These are phyloP conservation scores for Caenorhabditis parvicauda DNA, from an alignment of 2,888 invertebrate species.

Conservation along the genomic window DNA sequence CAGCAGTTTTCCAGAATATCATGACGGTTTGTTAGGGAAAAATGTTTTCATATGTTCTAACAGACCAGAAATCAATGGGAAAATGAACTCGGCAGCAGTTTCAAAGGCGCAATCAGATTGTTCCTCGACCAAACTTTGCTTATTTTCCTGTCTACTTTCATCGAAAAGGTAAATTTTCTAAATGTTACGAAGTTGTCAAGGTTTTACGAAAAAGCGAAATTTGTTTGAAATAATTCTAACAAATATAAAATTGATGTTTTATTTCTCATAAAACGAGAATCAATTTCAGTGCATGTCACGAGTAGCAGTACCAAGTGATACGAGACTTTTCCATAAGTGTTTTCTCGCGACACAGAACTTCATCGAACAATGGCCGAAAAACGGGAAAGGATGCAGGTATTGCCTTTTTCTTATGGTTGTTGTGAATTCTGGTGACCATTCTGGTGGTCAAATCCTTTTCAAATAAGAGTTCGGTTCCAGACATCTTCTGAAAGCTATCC, in stretches of 20 bases:
- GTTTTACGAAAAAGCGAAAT: conserved; percentile 8
- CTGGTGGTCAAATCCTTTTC: no score
- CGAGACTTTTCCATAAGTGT: conserved; percentile 47
- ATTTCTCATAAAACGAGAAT: neutral
- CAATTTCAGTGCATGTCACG: conserved; percentile 37
- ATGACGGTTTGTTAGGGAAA: conserved; percentile 6
- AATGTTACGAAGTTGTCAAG: conserved; percentile 12
- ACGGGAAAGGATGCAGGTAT: conserved; percentile 3
- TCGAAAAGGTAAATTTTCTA: conserved; percentile 44
- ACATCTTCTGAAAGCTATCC: conserved; percentile 28
- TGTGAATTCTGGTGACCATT: no score
- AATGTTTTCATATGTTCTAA: neutral
- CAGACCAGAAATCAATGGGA: conserved; percentile 36
- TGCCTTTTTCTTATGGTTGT: neutral
- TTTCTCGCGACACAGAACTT: conserved; percentile 33
- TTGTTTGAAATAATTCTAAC: conserved; percentile 7
- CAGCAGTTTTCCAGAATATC: conserved; percentile 16
- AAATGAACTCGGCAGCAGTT: conserved; percentile 22
- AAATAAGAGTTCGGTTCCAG: neutral
- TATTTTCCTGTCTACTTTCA: conserved; percentile 41
- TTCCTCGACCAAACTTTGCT: conserved; percentile 55
- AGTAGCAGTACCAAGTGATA: conserved; percentile 47
- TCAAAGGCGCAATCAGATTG: conserved; percentile 17
- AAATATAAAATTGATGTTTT: neutral
- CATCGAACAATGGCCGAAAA: conserved; percentile 38